Conservation (phyloP, 2,797 vertebrate genomes). For the Emydoidea blandingii region DNA sequence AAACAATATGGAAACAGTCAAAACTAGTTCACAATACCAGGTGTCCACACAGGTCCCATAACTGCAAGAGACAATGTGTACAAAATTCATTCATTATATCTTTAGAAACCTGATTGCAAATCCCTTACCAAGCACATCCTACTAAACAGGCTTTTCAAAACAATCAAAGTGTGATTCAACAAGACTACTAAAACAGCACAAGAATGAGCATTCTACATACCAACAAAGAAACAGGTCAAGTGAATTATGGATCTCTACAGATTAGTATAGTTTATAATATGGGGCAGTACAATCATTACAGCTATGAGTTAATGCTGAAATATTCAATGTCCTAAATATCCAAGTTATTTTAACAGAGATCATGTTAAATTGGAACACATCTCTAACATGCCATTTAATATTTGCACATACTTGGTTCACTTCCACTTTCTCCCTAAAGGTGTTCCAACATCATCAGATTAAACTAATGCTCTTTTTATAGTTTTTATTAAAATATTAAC, state of each 20-base stretch:
- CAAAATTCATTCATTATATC: not conserved
- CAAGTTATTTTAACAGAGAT: conserved; percentile 30
- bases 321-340: not conserved
- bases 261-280: not conserved
- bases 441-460: not conserved
- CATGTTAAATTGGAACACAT: not conserved
- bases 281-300: not conserved
- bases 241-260: conserved; percentile 30
- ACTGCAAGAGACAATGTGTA: not conserved
- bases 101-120: conserved; percentile 5
- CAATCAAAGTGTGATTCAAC: not conserved
- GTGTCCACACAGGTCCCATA: not conserved
- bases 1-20: not conserved
- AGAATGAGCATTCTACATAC: conserved; percentile 37
- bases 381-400: not conserved
- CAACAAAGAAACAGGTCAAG: conserved; percentile 63
- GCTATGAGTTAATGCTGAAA: conserved; percentile 24
- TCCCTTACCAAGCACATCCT: not conserved
- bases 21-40: not conserved
- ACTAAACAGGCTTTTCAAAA: conserved; percentile 35
- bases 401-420: not conserved
- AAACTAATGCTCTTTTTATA: not conserved
- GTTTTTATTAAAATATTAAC: not conserved
- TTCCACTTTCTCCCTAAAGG: not conserved
- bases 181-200: not conserved